Conservation (phyloP, 2,797 vertebrate genomes). For the Phataginus tricuspis region DNA sequence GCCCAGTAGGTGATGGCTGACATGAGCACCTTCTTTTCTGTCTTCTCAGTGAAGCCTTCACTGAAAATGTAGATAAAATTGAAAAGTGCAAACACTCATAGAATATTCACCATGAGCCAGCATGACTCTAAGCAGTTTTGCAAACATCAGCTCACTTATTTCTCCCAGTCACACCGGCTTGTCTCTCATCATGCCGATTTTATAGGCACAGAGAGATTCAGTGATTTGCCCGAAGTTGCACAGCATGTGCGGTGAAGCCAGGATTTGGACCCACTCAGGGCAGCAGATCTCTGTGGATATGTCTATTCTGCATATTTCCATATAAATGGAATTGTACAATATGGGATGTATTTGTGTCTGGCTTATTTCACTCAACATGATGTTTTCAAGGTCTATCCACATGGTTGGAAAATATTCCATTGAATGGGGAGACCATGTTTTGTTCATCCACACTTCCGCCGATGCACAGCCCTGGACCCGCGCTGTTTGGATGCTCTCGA, state of each 20-base stretch:
- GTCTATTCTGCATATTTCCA: neutral
- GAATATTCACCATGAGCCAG: neutral
- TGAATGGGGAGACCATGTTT: neutral
- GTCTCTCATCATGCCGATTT: neutral
- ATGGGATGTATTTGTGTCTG: neutral
- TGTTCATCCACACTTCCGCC: neutral
- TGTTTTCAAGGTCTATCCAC: neutral
- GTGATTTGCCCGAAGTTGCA: neutral
- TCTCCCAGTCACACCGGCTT: neutral
- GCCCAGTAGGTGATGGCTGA: neutral
- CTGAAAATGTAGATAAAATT: neutral
- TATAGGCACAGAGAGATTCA: neutral
- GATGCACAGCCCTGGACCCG: neutral
- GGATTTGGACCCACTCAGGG: neutral
- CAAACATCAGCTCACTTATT: neutral
- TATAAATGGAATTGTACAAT: neutral
- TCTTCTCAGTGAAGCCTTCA: neutral
- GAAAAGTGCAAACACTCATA: neutral
- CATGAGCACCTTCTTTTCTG: neutral
- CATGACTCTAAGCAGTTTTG: neutral
- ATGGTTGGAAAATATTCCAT: fast-evolving
- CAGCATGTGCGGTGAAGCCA: neutral
- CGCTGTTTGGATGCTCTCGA: fast-evolving
- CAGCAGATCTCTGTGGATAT: neutral
- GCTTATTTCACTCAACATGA: neutral